A percentile compares a stretch with the other conserved stretches of the same genome.
Conservation (phyloP, 1,140 invertebrate species). For the Periplaneta americana region DNA sequence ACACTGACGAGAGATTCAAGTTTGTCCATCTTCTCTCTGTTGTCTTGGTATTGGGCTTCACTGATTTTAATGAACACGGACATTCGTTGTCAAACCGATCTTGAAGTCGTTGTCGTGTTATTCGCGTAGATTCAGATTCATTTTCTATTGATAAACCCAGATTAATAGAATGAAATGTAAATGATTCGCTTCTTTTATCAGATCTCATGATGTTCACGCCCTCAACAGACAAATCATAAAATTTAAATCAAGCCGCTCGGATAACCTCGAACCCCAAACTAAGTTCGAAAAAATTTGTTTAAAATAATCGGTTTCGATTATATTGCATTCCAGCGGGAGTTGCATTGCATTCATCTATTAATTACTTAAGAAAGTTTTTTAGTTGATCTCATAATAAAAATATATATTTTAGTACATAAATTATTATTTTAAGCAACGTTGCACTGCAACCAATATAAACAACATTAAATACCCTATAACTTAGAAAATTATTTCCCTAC, state of each 20-base stretch:
- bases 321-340: no score
- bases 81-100: conserved; percentile 41
- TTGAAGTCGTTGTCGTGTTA: conserved; percentile 33
- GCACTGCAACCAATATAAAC: no score
- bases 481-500: no score
- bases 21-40: conserved; percentile 36
- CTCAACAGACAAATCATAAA: neutral
- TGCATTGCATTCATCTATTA: no score
- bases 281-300: neutral
- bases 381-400: no score
- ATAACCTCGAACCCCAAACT: neutral
- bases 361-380: no score
- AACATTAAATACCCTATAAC: no score
- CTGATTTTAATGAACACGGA: conserved; percentile 14
- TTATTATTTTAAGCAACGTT: no score
- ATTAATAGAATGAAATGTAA: neutral
- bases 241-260: neutral
- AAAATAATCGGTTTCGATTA: neutral
- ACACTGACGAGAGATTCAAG: conserved; percentile 29
- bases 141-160: neutral
- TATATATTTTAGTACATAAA: no score
- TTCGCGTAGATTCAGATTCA: neutral
- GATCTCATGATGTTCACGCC: neutral
- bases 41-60: conserved; percentile 16
- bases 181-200: neutral